Conservation (phyloP, 2,113 vertebrate genomes). For the Himantopus leucocephalus region DNA sequence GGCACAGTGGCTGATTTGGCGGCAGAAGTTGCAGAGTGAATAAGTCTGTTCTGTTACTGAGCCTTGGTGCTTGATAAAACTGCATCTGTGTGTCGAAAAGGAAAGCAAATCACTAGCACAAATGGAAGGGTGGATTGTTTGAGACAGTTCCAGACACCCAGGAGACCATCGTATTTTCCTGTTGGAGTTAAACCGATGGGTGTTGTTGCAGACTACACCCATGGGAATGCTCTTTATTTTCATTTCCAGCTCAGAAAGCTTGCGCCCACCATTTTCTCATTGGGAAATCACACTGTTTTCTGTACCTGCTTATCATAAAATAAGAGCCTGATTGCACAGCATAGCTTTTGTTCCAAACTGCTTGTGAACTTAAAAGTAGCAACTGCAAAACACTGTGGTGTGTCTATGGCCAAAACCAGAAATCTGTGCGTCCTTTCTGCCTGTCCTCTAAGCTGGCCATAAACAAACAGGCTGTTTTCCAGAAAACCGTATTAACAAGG, state of each 20-base stretch:
- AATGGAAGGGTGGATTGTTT: background rate
- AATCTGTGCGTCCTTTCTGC: background rate
- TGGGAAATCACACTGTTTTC: slow-evolving; percentile 2
- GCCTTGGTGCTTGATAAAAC: background rate
- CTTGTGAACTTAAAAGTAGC: background rate
- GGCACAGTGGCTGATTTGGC: background rate
- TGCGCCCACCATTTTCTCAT: background rate
- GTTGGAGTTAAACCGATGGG: background rate
- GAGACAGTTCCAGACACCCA: background rate
- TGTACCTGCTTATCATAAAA: background rate
- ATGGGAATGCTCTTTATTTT: background rate
- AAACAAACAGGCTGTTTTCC: background rate
- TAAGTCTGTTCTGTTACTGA: background rate
- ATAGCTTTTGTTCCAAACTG: background rate
- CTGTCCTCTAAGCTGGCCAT: background rate
- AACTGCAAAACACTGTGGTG: background rate
- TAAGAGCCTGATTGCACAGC: background rate
- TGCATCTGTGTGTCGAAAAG: background rate
- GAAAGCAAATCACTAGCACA: background rate
- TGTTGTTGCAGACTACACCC: background rate
- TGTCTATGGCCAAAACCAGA: background rate
- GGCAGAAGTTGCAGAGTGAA: background rate
- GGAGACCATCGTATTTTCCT: background rate
- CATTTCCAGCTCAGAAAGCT: slow-evolving; percentile 8
- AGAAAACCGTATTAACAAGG: background rate